Percentiles rank a stretch among this genome's conserved stretches.
Evolutionary conservation across 2,113 vertebrate species (phyloP).

Genomic region (Boulengeromyrus knoepffleri): DNA sequence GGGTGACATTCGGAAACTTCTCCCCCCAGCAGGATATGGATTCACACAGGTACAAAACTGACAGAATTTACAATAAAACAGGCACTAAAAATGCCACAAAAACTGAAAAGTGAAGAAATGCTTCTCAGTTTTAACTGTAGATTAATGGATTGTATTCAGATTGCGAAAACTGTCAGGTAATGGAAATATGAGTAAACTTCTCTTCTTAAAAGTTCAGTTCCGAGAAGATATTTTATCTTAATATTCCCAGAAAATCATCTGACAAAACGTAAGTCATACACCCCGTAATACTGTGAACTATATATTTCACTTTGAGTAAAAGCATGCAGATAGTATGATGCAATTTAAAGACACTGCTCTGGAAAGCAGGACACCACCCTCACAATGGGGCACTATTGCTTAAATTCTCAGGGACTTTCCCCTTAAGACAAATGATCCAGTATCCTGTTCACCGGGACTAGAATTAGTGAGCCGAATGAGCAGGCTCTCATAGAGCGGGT

Average conservation of each 20-base stretch:
- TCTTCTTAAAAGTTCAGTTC: background rate
- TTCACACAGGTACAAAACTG: background rate
- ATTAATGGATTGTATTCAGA: background rate
- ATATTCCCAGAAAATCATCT: background rate
- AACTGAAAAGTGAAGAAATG: background rate
- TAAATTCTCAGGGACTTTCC: background rate
- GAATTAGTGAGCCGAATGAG: background rate
- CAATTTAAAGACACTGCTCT: background rate
- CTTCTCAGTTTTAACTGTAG: background rate
- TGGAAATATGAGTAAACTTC: background rate
- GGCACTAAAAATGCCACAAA: background rate
- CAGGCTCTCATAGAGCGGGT: background rate
- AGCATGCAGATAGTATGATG: background rate
- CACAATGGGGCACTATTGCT: background rate
- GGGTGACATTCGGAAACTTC: background rate
- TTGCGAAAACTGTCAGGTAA: background rate
- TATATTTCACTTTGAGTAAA: background rate
- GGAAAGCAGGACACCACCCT: background rate
- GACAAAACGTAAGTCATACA: background rate
- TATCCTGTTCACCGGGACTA: background rate
- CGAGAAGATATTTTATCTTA: background rate
- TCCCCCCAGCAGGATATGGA: background rate
- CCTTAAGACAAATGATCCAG: background rate
- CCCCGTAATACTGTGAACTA: background rate
- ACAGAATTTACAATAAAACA: background rate